Percentiles rank a stretch among this genome's conserved stretches.
phyloP scores from a whole-genome alignment of 64 coral and sea anemone species.

The Porites lutea region DNA sequence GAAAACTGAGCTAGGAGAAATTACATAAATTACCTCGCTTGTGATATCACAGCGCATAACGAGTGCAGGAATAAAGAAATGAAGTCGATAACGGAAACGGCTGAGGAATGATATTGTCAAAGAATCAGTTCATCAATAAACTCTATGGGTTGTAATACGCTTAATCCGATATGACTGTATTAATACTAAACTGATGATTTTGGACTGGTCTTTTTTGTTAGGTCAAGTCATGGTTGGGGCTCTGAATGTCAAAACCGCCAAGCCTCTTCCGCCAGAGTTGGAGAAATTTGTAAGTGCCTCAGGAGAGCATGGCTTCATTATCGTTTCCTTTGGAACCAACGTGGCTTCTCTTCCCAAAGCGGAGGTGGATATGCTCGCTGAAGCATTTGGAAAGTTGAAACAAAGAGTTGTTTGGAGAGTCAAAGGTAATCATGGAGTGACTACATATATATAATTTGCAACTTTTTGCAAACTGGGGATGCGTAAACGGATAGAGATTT shows the following conservation, averaged over 20 bases:
- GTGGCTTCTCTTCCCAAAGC: not conserved
- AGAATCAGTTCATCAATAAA: no score
- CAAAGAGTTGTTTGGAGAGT: conserved; percentile 64
- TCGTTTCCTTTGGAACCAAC: conserved; percentile 72
- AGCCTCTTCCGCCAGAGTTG: conserved; percentile 44
- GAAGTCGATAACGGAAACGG: no score
- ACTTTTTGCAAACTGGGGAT: no score
- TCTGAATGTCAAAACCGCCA: conserved; percentile 14
- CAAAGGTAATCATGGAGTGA: not conserved
- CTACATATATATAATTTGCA: not conserved
- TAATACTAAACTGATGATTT: no score
- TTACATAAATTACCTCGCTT: no score
- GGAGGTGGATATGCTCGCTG: conserved; percentile 49
- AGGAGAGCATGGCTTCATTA: conserved; percentile 49
- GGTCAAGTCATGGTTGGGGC: conserved; percentile 48
- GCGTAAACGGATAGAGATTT: no score
- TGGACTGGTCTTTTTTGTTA: not conserved
- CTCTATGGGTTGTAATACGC: no score
- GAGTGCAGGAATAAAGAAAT: no score
- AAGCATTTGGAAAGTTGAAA: conserved; percentile 66
- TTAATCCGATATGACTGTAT: no score
- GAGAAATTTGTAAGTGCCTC: conserved; percentile 65
- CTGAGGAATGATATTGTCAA: no score
- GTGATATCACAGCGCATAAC: no score
- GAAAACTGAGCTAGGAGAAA: no score